These are phyloP conservation scores for Reinhardtius hippoglossoides DNA, from an alignment of 2,113 vertebrate genomes.

Conservation along the genomic window DNA sequence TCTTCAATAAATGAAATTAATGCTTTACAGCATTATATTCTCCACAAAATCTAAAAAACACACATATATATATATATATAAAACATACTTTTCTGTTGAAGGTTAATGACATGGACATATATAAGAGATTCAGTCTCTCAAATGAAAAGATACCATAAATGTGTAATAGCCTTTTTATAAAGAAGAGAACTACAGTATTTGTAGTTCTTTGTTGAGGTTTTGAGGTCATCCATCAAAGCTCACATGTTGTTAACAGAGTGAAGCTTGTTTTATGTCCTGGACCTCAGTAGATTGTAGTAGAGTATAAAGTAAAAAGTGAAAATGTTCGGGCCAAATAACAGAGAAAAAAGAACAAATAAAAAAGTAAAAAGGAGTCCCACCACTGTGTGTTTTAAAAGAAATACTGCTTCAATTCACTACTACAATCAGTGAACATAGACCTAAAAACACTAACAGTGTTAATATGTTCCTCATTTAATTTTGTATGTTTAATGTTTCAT, in stretches of 20 bases:
- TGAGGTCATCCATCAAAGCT: not conserved
- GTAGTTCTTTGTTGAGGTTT: not conserved
- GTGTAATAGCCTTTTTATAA: not conserved
- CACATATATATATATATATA: slow-evolving; percentile 53
- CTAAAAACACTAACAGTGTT: slow-evolving; percentile 4
- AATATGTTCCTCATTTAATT: not conserved
- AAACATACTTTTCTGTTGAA: slow-evolving; percentile 14
- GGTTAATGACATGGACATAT: not conserved
- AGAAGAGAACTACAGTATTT: not conserved
- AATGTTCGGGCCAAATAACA: slow-evolving; percentile 2
- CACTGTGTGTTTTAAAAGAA: slow-evolving; percentile 4
- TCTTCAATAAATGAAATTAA: slow-evolving; percentile 35
- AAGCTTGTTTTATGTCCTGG: not conserved
- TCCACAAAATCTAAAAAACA: slow-evolving; percentile 45
- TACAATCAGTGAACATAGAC: not conserved
- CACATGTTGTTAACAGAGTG: not conserved
- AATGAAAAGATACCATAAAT: slow-evolving; percentile 11
- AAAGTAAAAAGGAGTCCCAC: not conserved
- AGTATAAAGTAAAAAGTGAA: not conserved
- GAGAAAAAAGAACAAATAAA: not conserved
- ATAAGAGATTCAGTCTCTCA: not conserved
- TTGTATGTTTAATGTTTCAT: slow-evolving; percentile 3
- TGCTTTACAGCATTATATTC: slow-evolving; percentile 35
- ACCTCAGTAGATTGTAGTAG: not conserved
- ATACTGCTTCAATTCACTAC: slow-evolving; percentile 25